A percentile compares a stretch with the other conserved stretches of the same genome.
phyloP scores from a whole-genome alignment of 1,140 invertebrate genomes.

The Proales similis region DNA sequence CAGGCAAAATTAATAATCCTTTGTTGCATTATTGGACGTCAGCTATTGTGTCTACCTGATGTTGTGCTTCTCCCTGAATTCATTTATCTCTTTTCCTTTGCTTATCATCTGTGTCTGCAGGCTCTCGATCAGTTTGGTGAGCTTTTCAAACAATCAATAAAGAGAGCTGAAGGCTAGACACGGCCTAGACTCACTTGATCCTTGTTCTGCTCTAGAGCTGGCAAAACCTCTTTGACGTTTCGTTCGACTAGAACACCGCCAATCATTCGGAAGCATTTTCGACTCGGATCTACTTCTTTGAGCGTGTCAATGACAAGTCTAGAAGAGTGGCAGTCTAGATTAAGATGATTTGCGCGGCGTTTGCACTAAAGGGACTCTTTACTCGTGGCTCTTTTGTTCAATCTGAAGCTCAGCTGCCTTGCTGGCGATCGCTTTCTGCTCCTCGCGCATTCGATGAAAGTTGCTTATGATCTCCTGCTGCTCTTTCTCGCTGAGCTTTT shows the following conservation, averaged over 20 bases:
- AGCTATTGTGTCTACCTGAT: no score
- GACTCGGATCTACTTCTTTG: constrained; percentile 70
- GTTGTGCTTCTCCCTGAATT: constrained; percentile 82
- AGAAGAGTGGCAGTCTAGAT: constrained; percentile 45
- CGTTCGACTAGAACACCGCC: constrained; percentile 85
- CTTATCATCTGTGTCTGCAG: constrained; percentile 71
- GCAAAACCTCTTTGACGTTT: constrained; percentile 81
- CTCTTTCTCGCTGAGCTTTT: constrained; percentile 39
- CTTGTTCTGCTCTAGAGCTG: constrained; percentile 70
- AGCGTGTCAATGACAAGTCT: constrained; percentile 90
- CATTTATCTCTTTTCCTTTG: constrained; percentile 83
- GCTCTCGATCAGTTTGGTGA: constrained; percentile 67
- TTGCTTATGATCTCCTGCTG: constrained; percentile 72
- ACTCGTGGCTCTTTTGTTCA: constrained; percentile 91
- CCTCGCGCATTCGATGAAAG: constrained; percentile 74
- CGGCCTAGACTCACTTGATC: constrained; percentile 60
- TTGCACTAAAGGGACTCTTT: constrained; percentile 48
- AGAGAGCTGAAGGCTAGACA: constrained; percentile 8
- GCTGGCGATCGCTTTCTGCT: constrained; percentile 72
- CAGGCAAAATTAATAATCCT: no score
- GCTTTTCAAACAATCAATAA: constrained; percentile 47
- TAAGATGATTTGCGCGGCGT: neutral
- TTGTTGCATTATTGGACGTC: no score
- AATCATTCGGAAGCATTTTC: constrained; percentile 86
- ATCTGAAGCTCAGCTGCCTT: constrained; percentile 84